phyloP scores from a whole-genome alignment of 2,888 invertebrate genomes.

The Drosophila mimica region DNA sequence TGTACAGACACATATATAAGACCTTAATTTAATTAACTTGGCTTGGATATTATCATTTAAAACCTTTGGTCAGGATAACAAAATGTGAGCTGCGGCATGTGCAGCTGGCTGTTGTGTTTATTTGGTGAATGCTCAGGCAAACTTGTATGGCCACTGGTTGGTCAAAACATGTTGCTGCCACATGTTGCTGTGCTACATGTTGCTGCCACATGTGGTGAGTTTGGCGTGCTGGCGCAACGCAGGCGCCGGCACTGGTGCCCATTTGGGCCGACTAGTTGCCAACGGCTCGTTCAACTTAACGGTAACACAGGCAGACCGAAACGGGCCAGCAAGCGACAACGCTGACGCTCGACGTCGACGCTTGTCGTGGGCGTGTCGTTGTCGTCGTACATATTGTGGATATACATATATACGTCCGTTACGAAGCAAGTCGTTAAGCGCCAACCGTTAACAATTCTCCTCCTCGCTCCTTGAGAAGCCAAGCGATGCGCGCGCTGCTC shows the following conservation, averaged over 20 bases:
- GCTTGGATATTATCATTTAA: background rate
- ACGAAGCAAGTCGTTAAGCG: slow-evolving; percentile 4
- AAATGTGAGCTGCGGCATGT: background rate
- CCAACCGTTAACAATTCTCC: slow-evolving; percentile 1
- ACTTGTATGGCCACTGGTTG: background rate
- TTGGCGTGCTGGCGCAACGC: slow-evolving; percentile 28
- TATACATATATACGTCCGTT: background rate
- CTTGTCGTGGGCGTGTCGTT: slow-evolving; percentile 48
- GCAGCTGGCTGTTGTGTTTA: background rate
- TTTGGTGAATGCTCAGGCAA: background rate
- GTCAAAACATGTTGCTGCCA: background rate
- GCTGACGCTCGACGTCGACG: slow-evolving; percentile 38
- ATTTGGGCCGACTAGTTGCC: slow-evolving; percentile 39
- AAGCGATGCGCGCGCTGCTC: slow-evolving; percentile 32
- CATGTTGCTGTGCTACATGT: slow-evolving; percentile 24
- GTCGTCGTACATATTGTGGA: background rate
- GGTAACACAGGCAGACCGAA: slow-evolving; percentile 43
- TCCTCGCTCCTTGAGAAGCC: background rate
- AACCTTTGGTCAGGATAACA: background rate
- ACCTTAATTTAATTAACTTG: background rate
- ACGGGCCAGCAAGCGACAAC: slow-evolving; percentile 31
- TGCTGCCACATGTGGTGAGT: slow-evolving; percentile 44
- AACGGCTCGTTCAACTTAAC: slow-evolving; percentile 54
- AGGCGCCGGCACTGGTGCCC: slow-evolving; percentile 26
- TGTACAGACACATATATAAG: background rate